phyloP scores from a whole-genome alignment of 2,888 invertebrate species.

The Plusia festucae region DNA sequence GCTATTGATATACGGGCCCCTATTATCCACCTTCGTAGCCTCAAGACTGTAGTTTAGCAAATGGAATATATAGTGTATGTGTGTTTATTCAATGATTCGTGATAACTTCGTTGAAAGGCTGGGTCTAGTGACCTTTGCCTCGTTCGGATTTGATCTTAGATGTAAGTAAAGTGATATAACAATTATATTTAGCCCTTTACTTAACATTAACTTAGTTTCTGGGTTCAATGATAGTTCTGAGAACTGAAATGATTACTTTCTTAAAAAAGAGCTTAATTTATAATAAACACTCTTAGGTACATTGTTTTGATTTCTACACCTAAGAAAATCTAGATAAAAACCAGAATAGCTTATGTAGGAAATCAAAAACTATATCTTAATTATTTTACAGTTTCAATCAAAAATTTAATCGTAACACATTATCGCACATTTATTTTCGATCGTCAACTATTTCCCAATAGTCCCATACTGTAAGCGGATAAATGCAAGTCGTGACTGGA shows the following conservation, averaged over 20 bases:
- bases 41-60: slow-evolving; percentile 3
- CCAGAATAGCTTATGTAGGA: too few relatives aligned
- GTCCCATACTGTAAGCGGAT: not conserved
- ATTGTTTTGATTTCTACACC: too few relatives aligned
- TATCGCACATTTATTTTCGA: not conserved
- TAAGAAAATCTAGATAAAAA: too few relatives aligned
- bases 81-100: slow-evolving; percentile 1
- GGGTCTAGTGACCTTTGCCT: slow-evolving; percentile 4
- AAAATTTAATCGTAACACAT: not conserved
- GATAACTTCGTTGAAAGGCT: not conserved
- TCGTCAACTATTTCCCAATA: not conserved
- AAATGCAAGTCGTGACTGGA: not conserved
- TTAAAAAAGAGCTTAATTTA: too few relatives aligned
- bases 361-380: too few relatives aligned
- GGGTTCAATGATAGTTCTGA: too few relatives aligned
- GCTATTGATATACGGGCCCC: slow-evolving; percentile 22
- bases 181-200: not conserved
- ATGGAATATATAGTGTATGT: not conserved
- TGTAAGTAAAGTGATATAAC: slow-evolving; percentile 1
- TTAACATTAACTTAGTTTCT: too few relatives aligned
- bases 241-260: too few relatives aligned
- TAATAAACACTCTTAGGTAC: too few relatives aligned
- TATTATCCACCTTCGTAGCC: slow-evolving; percentile 32
- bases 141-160: not conserved
- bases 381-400: not conserved